Evolutionary conservation across 2,797 vertebrate species (phyloP).

Genomic region (Micropoecilia bifurca): DNA sequence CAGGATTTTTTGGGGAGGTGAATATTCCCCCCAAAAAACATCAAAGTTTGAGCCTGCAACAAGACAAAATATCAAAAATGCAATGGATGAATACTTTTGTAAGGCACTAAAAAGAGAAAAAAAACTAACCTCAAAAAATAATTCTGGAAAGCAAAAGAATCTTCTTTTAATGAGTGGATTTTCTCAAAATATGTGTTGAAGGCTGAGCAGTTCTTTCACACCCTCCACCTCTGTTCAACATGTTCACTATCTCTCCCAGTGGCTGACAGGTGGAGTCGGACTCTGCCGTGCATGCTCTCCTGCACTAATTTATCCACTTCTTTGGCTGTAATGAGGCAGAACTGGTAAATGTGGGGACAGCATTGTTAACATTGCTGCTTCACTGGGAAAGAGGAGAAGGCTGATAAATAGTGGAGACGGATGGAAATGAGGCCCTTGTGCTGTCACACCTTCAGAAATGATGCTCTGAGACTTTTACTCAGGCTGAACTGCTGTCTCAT

Average conservation of each 20-base stretch:
- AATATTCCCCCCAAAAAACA: neutral
- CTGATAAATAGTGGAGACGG: constrained; percentile 68
- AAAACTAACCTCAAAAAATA: constrained; percentile 18
- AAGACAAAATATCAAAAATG: neutral
- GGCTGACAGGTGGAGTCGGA: constrained; percentile 75
- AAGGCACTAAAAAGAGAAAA: neutral
- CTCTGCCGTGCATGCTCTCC: constrained; percentile 65
- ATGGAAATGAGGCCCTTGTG: constrained; percentile 71
- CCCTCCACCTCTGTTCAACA: constrained; percentile 43
- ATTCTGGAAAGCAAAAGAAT: constrained; percentile 30
- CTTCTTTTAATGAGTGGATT: constrained; percentile 36
- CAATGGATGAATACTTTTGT: neutral
- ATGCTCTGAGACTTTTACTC: constrained; percentile 63
- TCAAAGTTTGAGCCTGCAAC: neutral
- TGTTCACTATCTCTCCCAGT: constrained; percentile 50
- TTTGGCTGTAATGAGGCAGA: constrained; percentile 82
- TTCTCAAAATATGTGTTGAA: constrained; percentile 53
- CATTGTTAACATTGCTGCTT: constrained; percentile 81
- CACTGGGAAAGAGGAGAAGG: constrained; percentile 65
- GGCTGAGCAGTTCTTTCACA: constrained; percentile 53
- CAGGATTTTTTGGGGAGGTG: no score
- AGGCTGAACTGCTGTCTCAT: constrained; percentile 53
- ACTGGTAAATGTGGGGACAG: constrained; percentile 81
- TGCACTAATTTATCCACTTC: constrained; percentile 80
- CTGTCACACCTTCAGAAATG: constrained; percentile 71